Evolutionary conservation across 2,113 vertebrate species (phyloP).

Genomic region (Otolemur garnettii): DNA sequence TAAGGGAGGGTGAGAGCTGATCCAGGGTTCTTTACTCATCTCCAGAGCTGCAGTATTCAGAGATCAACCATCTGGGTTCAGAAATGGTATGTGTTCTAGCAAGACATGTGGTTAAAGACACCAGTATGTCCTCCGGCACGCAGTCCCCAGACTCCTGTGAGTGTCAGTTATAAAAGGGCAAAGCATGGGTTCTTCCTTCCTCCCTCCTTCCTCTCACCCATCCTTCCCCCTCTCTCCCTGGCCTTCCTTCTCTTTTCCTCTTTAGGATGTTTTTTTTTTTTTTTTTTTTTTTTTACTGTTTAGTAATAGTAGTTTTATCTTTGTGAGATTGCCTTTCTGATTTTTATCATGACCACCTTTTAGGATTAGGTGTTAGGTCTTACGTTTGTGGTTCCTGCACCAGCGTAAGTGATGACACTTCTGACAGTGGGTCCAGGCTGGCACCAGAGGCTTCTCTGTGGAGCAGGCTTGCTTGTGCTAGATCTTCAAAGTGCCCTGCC

Average conservation of each 20-base stretch:
- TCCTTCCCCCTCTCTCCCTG: accelerated
- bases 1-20: neutral
- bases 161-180: neutral
- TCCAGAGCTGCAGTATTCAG: neutral
- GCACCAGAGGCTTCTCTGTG: neutral
- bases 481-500: neutral
- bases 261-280: neutral
- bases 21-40: neutral
- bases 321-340: neutral
- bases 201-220: too few species aligned
- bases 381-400: neutral
- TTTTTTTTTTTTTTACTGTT: neutral
- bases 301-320: neutral
- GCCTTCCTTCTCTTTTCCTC: neutral
- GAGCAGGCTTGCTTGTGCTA: neutral
- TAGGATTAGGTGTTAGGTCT: neutral
- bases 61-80: neutral
- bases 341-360: neutral
- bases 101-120: neutral
- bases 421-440: neutral
- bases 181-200: accelerated
- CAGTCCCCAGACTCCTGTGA: neutral
- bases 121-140: neutral
- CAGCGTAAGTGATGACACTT: neutral
- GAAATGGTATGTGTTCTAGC: neutral